Evolutionary conservation across 2,888 invertebrate species (phyloP), one percentile per base, ranked within the genome.

Genomic region (Frankliniella fusca): DNA sequence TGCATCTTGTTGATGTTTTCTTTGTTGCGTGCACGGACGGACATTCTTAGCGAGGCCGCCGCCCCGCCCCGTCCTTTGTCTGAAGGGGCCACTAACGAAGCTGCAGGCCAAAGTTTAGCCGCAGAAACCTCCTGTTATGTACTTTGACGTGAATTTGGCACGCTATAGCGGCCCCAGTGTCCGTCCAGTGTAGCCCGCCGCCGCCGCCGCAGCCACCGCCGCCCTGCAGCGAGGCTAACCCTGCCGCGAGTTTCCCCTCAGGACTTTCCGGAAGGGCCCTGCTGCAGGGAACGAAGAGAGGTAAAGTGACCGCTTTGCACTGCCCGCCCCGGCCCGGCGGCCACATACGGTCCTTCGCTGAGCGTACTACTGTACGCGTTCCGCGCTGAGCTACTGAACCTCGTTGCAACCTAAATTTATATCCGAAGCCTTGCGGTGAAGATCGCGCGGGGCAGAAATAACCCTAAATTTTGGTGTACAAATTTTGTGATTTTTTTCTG

Each of bases 51-150:
- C n/a, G 61, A 61, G 70, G 70, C 70, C 54, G 12, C 18, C 20
- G 38, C 38, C 38, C 38, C 38, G 38, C 38, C 38, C 38, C 38
- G 38, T 38, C 38, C 70, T 76, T 76, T 76, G 70, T 76, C 70
- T 76, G 27, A 9, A 23, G 27, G 7, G 70, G 27, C 23, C 70
- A 27, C 70, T 76, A 76, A 76, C 70, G 70, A 76, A 76, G 70
- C 70, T 70, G 70, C 70, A 76, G 70, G 23, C 23, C 70, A 76
- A 76, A 76, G 70, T 76, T 76, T 76, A 5, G 70, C 70, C 70
- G 70, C 70, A 76, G 70, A 27, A 76, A 76, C 70, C 70, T 23
- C 70, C 70, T 27, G 70, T 76, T 76, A 76, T 76, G 70, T 76
- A 76, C 70, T 76, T 76, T 70, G 70, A 70, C 70, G 70, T 23